Evolutionary conservation across 2,113 vertebrate genomes (phyloP), one percentile per base, ranked within the genome.

Genomic region (Hippocampus abdominalis): DNA sequence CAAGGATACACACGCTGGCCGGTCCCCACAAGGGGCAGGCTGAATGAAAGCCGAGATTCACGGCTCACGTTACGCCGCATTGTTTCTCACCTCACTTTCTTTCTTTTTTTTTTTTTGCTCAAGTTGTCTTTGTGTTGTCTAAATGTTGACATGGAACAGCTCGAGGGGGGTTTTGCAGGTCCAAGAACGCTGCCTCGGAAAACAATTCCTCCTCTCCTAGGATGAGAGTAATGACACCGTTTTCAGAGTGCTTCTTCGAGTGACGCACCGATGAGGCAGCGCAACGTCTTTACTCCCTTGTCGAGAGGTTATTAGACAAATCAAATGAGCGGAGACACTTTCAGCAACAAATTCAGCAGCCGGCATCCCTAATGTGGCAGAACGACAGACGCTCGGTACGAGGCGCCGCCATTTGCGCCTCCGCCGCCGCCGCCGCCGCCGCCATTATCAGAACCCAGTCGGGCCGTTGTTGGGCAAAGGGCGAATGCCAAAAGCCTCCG

Each of bases 81-180:
- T 91, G 90, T 91, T 90, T 88, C 80, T 77, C 79, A 57, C 75
- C 80, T 74, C 87, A 66, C 84, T 87, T 87, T 88, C 84, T 87
- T 87, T 88, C 8, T 86, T 78, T 75, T 83, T 90, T 90, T 89
- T 89, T 84, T 85, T 89, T 88, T 84, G 78, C 75, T 85, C 83
- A 74, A 88, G 83, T 87, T 88, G 81, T 83, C 71, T 88, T 90
- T 90, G 89, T 89, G 84, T 85, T 89, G 85, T 89, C 90, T 88
- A 91, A 91, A 91, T 91, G 92, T 91, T 93, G 90, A 92, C 89
- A 90, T 81, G 80, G 83, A 90, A 89, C 85, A 86, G 89, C 90
- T 89, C 68, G 79, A 82, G 86, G 90, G 90, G 87, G 44, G 8
- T 36, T 83, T 86, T 54, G 68, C 76, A 88, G 81, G 79, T 80